Percentiles rank a stretch among this genome's conserved stretches.
Conservation (phyloP, 92 coral and sea anemone genomes). For the Hydrozoanthus gracilis region DNA sequence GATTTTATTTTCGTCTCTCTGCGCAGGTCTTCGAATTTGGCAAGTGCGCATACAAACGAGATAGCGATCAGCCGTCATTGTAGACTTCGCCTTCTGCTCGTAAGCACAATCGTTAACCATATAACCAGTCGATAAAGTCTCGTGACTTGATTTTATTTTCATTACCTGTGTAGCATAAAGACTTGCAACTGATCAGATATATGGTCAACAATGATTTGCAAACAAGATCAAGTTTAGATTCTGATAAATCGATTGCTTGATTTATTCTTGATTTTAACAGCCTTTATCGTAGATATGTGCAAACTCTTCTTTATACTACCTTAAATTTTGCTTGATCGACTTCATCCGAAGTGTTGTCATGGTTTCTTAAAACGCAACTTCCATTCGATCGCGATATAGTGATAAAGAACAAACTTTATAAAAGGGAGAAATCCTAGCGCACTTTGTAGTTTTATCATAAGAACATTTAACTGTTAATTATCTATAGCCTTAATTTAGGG, state of each 20-base stretch:
- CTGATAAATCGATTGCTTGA: background rate
- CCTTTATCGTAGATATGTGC: conserved; percentile 12
- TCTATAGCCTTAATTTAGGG: background rate
- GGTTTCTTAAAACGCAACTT: conserved; percentile 24
- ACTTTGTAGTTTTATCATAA: background rate
- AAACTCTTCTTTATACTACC: background rate
- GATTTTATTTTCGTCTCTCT: conserved; percentile 45
- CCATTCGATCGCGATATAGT: conserved; percentile 22
- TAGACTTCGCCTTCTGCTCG: conserved; percentile 8
- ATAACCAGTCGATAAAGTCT: conserved; percentile 15
- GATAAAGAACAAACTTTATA: conserved; percentile 8
- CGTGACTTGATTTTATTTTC: background rate
- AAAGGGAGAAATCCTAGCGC: background rate
- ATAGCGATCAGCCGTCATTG: conserved; percentile 29
- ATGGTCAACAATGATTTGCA: conserved; percentile 15
- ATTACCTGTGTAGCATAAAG: background rate
- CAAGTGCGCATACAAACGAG: conserved; percentile 46
- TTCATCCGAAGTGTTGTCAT: conserved; percentile 28
- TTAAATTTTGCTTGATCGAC: conserved; percentile 13
- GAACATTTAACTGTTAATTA: background rate
- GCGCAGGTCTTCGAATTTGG: conserved; percentile 43
- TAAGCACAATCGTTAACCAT: conserved; percentile 6
- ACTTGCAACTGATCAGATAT: background rate
- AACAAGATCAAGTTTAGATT: conserved; percentile 8
- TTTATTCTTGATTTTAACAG: conserved; percentile 5